phyloP scores from a whole-genome alignment of 2,797 vertebrate genomes.

The Synanceia verrucosa region DNA sequence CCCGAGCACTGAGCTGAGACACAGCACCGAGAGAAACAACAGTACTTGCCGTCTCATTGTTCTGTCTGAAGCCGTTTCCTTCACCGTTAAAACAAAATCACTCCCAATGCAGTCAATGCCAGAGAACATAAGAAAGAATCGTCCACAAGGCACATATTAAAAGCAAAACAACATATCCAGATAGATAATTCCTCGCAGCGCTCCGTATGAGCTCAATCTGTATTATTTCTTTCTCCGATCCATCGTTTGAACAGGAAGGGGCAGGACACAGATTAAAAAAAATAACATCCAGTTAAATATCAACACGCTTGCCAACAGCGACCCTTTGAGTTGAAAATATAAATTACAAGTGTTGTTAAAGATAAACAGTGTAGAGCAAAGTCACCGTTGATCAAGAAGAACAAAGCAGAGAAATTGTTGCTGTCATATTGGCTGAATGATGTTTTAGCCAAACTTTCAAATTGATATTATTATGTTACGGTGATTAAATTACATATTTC shows the following conservation, averaged over 20 bases:
- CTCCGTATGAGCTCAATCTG: not conserved
- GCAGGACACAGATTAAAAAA: not conserved
- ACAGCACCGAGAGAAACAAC: constrained; percentile 79
- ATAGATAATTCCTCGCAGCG: not conserved
- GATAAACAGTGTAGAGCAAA: accelerated
- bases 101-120: not conserved
- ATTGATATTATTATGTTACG: too few species aligned
- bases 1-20: constrained; percentile 68
- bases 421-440: accelerated
- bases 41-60: constrained; percentile 82
- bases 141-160: accelerated
- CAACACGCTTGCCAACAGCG: constrained; percentile 60
- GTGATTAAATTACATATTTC: too few species aligned
- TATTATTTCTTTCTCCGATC: not conserved
- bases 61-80: constrained; percentile 27
- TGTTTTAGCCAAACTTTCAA: too few species aligned
- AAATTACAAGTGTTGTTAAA: constrained; percentile 11
- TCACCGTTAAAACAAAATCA: constrained; percentile 25
- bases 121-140: not conserved
- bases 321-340: constrained; percentile 50
- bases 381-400: not conserved
- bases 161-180: not conserved
- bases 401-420: accelerated
- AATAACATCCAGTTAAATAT: not conserved
- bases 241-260: constrained; percentile 2